Evolutionary conservation across 2,888 invertebrate species (phyloP), one percentile per base, ranked within the genome.

Genomic region (Athrips mouffetella): DNA sequence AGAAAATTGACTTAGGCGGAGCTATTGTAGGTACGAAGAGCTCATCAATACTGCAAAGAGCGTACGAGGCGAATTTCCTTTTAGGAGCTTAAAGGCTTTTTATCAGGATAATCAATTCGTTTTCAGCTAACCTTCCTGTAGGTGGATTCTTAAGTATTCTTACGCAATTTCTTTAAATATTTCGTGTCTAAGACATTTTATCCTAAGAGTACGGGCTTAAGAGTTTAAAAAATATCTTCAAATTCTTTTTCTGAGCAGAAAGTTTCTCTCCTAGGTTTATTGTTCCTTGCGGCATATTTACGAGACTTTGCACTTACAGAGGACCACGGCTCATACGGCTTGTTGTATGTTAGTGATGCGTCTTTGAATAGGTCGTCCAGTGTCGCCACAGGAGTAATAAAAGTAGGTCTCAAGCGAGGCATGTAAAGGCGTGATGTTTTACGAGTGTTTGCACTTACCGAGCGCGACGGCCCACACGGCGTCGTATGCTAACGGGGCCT

Each of bases 401-500:
- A n/a, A n/a, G n/a, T n/a, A n/a, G n/a, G n/a, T n/a, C n/a, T n/a
- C 25, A 25, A 25, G 25, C 5, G 25, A 7, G 4, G 4, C 5
- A 7, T 25, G 25, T 25, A 25, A 25, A 30, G 30, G 6, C 3
- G 30, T 30, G 30, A n/a, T n/a, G 30, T n/a, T 44, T 44, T 31
- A 44, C 31, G 18, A 21, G 31, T 31, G 5, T 10, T 21, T 31
- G 44, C 44, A 44, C 44, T 45, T 82, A 94, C 94, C 98, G 70
- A 99, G 88, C 30, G 99, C 99, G 25, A 99, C 94, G 31, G 99
- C 97, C 99, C 99, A 99, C 42, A 99, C 97, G 7, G 99, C 99
- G 82, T 99, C 99, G 76, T 99, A 99, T 39, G 99, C 99, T 49
- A 99, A 85, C 0, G 99, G 99, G 5, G 99, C 99, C 85, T 99